phyloP scores from a whole-genome alignment of 2,113 vertebrate species.

The Crotophaga sulcirostris region DNA sequence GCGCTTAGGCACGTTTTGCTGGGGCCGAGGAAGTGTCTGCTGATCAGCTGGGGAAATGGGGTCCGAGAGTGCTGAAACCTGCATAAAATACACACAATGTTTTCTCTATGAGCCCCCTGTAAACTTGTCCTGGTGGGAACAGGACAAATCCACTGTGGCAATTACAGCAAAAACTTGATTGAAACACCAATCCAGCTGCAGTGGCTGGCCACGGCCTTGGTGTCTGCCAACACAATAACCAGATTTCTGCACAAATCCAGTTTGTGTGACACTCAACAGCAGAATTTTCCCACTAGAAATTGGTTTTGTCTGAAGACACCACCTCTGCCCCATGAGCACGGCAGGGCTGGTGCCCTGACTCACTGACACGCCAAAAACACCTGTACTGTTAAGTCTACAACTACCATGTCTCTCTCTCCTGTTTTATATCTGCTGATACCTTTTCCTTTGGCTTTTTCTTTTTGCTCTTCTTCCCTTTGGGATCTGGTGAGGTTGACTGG shows the following conservation, averaged over 20 bases:
- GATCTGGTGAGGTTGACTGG: constrained; percentile 62
- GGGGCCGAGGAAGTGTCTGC: constrained; percentile 65
- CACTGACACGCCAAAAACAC: rapidly evolving
- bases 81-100: background rate
- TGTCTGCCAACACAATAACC: background rate
- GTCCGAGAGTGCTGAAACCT: constrained; percentile 87
- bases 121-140: background rate
- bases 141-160: background rate
- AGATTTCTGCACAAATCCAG: background rate
- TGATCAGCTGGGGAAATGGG: constrained; percentile 83
- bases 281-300: background rate
- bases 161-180: background rate
- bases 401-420: background rate
- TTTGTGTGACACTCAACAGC: rapidly evolving
- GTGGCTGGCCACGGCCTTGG: background rate
- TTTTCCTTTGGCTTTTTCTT: constrained; percentile 85
- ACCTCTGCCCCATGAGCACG: background rate
- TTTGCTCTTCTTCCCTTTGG: constrained; percentile 69
- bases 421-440: constrained; percentile 65
- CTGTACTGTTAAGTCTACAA: background rate
- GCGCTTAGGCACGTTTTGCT: constrained; percentile 63
- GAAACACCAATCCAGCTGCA: background rate
- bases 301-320: background rate
- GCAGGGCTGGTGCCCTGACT: background rate
- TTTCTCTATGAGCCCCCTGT: background rate